Base-by-base conservation (phyloP, 2,113 vertebrate genomes). In the Tiliqua scincoides region DNA sequence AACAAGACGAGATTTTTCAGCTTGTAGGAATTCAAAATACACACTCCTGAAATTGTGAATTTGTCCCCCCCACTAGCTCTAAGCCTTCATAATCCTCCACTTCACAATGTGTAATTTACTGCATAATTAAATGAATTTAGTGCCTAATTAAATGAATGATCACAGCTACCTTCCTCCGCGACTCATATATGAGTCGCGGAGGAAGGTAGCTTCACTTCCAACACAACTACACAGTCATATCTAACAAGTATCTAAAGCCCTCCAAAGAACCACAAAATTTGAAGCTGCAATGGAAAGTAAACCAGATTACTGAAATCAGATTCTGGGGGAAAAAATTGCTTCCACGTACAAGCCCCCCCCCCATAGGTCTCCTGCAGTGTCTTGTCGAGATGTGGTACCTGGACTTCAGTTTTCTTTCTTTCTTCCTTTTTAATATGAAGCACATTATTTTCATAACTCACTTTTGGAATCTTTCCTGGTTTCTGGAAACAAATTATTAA, bases 401-500 rank as follows among this genome's bases (percentile, higher is more conserved):
- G 88, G 77, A 81, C 27, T 95, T 95, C 79, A 82, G 89, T 90
- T 94, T 93, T 90, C 85, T 95, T 93, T 90, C 85, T 95, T 93
- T 95, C 93, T 89, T 93, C 91, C 87, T 90, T 92, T 96, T 91
- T 82, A 91, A 92, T 92, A 93, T 93, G 90, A 95, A 94, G 12
- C 48, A 91, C 88, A 95, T 92, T 96, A 95, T 95, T 96, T 96
- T 95, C 92, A 90, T 94, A 97, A 94, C 85, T 95, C 88, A 85
- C 79, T 90, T 96, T 97, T 97, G 95, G 95, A 97, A 93, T 92
- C 81, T 85, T 95, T 96, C 95, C 95, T 96, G 89, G 95, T 71
- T 94, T 96, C 95, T 90, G 54, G 86, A 96, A 96, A 84, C 84
- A 95, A 93, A 96, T 96, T 96, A 97, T 95, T 97, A 95, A 95